These are phyloP conservation scores for Calephelis virginiensis DNA, from an alignment of 1,140 invertebrate species.

Conservation along the genomic window DNA sequence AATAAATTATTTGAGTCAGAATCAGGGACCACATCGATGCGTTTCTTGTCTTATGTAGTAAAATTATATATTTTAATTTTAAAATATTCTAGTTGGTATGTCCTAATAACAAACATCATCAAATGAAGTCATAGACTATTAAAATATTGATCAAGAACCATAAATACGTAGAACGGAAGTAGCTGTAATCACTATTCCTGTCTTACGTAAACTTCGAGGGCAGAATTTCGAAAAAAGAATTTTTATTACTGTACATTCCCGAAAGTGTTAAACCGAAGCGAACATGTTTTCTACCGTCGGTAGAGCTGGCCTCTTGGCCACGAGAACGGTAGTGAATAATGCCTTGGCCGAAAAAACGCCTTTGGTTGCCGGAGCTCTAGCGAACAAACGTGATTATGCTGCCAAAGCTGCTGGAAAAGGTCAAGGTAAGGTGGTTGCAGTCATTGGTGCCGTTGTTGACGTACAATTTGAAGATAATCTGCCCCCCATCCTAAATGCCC, in stretches of 20 bases:
- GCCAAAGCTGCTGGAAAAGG: slow-evolving; percentile 62
- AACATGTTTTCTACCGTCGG: slow-evolving; percentile 76
- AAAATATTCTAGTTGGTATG: too few species aligned
- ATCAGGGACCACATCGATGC: too few species aligned
- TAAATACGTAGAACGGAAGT: slow-evolving; percentile 17
- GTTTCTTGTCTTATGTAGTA: too few species aligned
- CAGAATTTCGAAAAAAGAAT: slow-evolving; percentile 43
- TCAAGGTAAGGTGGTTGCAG: slow-evolving; percentile 91
- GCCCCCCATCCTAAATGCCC: slow-evolving; percentile 98
- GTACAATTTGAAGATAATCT: slow-evolving; percentile 98
- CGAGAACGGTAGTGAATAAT: slow-evolving; percentile 69
- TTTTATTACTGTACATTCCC: slow-evolving; percentile 49
- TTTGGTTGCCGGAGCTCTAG: slow-evolving; percentile 54
- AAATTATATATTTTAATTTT: too few species aligned
- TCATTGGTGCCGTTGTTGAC: slow-evolving; percentile 99
- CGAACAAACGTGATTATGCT: slow-evolving; percentile 70
- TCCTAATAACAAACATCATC: neutral
- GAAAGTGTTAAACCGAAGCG: slow-evolving; percentile 48
- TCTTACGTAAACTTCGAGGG: slow-evolving; percentile 57
- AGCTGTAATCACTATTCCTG: slow-evolving; percentile 24
- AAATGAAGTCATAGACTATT: neutral
- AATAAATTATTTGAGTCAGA: too few species aligned
- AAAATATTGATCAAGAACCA: slow-evolving; percentile 4
- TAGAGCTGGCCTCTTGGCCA: slow-evolving; percentile 69
- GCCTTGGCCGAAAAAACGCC: slow-evolving; percentile 60